A percentile compares a stretch with the other conserved stretches of the same genome.
Conservation (phyloP, 2,797 vertebrate species). For the Alcedo quadribrachys region DNA sequence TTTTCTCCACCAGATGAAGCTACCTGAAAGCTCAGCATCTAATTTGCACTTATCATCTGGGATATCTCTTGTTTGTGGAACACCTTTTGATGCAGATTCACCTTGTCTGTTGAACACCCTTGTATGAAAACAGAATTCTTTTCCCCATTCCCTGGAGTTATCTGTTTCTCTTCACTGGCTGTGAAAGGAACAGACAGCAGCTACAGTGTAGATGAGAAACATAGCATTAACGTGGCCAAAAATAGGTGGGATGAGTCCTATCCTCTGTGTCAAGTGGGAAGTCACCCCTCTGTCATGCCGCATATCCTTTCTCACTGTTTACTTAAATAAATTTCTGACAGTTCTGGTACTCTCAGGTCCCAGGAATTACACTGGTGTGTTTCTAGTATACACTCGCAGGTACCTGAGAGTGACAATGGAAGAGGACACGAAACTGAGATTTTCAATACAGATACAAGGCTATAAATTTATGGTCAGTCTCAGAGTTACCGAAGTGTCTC, state of each 20-base stretch:
- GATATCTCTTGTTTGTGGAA: not conserved
- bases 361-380: not conserved
- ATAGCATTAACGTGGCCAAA: not conserved
- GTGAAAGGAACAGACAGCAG: not conserved
- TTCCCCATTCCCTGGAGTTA: not conserved
- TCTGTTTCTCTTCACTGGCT: not conserved
- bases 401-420: not conserved
- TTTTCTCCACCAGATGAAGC: not conserved
- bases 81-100: slow-evolving; percentile 13
- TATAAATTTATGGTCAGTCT: not conserved
- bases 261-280: not conserved
- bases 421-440: not conserved
- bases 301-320: not conserved
- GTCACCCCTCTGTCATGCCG: not conserved
- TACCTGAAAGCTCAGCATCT: not conserved
- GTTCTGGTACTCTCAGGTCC: not conserved
- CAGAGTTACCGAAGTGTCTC: not conserved
- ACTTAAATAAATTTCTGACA: not conserved
- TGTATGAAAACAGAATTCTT: not conserved
- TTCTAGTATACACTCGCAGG: not conserved
- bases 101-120: not conserved
- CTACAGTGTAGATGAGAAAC: not conserved
- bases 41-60: slow-evolving; percentile 33
- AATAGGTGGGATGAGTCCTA: slow-evolving; percentile 1
- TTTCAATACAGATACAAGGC: not conserved